A percentile compares a stretch with the other conserved stretches of the same genome.
Conservation (phyloP, 2,113 vertebrate species). For the Dinomys branickii region DNA sequence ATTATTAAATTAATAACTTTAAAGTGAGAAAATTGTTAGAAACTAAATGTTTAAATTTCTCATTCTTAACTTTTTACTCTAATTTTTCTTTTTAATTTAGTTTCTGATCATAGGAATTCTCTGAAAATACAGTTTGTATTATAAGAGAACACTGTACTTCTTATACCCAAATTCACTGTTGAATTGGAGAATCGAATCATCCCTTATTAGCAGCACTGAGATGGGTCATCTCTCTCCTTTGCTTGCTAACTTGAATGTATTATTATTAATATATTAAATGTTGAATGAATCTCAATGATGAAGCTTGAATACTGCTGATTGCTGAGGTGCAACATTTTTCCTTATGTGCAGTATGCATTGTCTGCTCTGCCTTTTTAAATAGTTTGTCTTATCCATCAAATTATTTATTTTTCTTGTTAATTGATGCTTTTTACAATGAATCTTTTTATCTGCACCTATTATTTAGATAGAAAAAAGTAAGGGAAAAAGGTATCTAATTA, state of each 20-base stretch:
- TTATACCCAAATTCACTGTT: not conserved
- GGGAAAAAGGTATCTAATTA: not conserved
- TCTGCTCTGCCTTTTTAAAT: not conserved
- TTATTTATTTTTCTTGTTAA: not conserved
- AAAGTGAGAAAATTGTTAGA: not conserved
- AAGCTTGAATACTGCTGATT: not conserved
- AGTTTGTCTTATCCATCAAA: not conserved
- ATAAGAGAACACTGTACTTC: not conserved
- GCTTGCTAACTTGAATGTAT: not conserved
- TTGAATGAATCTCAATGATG: not conserved
- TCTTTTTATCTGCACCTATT: not conserved
- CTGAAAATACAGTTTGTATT: not conserved
- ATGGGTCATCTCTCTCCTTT: not conserved
- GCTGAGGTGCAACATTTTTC: not conserved
- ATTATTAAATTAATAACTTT: conserved; percentile 26
- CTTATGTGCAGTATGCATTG: not conserved
- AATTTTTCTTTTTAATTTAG: not conserved
- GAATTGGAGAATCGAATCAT: not conserved
- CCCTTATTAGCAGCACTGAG: not conserved
- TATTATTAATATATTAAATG: not conserved
- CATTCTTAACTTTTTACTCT: not conserved
- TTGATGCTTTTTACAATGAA: not conserved
- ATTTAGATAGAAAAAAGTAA: not conserved
- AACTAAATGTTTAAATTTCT: not conserved
- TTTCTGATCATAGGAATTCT: not conserved